Evolutionary conservation across 2,797 vertebrate species (phyloP), one percentile per base, ranked within the genome.

Genomic region (Ibycter americanus): DNA sequence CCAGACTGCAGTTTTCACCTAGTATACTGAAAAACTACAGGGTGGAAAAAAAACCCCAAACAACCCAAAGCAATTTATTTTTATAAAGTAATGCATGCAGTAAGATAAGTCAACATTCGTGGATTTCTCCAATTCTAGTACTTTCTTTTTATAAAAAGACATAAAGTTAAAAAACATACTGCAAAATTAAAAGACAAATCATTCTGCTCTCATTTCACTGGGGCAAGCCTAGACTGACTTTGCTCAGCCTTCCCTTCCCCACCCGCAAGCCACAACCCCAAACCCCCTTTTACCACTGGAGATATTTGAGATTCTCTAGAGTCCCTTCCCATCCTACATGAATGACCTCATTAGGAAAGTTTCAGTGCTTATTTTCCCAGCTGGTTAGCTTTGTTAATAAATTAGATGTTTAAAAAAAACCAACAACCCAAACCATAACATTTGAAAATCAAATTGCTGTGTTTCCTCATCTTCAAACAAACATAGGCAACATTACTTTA

Each of bases 401-500:
- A 94, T n/a, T 6, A 92, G 67, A 91, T 49, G 31, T 21, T 74
- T 29, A 18, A 38, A 25, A n/a, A 42, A 32, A 32, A 17, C 8
- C 18, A 21, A 15, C 49, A 51, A 68, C 21, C 25, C 47, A 61
- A 90, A 89, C 36, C 61, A 2, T 67, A 67, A 86, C 77, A 89
- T 88, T 18, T 93, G 93, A 66, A 91, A 91, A 96, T 85, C 22
- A 87, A 89, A 83, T 85, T 38, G 84, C 79, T 82, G 61, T 8
- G 2, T 77, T 81, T 89, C 82, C 96, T 88, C 91, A 70, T 87
- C 95, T 74, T 56, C 89, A 87, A 92, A 87, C 71, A 90, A 77
- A 78, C 86, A 79, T 0, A 11, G 59, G 90, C 40, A 38, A 81
- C 85, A 25, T 70, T 47, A 61, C 54, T 73, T 72, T 61, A 89